A percentile compares a stretch with the other conserved stretches of the same genome.
Evolutionary conservation across 1,140 invertebrate species (phyloP).

Genomic region (Hormaphis cornu): DNA sequence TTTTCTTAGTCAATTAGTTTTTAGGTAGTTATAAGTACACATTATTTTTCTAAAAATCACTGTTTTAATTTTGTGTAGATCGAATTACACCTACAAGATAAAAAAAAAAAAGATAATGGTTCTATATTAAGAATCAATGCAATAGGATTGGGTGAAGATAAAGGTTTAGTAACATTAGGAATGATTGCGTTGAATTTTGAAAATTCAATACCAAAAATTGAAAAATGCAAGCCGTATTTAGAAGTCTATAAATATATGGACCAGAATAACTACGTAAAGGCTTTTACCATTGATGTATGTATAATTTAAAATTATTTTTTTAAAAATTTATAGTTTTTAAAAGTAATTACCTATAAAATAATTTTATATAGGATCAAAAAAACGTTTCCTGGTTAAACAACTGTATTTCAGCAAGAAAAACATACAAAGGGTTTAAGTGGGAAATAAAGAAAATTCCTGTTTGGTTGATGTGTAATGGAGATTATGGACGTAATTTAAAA

Average conservation of each 20-base stretch:
- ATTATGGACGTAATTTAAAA: constrained; percentile 47
- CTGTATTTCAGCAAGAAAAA: too few species aligned
- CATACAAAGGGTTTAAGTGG: too few species aligned
- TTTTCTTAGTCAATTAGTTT: too few species aligned
- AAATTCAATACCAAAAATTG: constrained; percentile 47
- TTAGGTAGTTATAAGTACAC: too few species aligned
- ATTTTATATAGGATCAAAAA: constrained; percentile 43
- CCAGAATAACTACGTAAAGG: constrained; percentile 43
- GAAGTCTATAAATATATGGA: constrained; percentile 47
- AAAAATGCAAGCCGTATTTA: constrained; percentile 50
- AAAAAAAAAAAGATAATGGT: not conserved
- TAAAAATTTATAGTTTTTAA: too few species aligned
- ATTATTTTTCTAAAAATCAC: too few species aligned
- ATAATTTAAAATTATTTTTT: too few species aligned
- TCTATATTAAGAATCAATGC: constrained; percentile 46
- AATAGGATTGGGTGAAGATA: constrained; percentile 47
- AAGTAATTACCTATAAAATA: not conserved
- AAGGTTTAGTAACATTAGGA: constrained; percentile 47
- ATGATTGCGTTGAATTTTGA: constrained; percentile 42
- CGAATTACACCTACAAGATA: constrained; percentile 38
- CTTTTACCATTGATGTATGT: constrained; percentile 43
- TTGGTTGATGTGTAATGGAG: constrained; percentile 51
- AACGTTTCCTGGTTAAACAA: constrained; percentile 48
- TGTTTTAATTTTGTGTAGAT: constrained; percentile 35
- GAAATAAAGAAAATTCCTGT: too few species aligned